phyloP scores from a whole-genome alignment of 2,113 vertebrate species.

The Aptenodytes patagonicus region DNA sequence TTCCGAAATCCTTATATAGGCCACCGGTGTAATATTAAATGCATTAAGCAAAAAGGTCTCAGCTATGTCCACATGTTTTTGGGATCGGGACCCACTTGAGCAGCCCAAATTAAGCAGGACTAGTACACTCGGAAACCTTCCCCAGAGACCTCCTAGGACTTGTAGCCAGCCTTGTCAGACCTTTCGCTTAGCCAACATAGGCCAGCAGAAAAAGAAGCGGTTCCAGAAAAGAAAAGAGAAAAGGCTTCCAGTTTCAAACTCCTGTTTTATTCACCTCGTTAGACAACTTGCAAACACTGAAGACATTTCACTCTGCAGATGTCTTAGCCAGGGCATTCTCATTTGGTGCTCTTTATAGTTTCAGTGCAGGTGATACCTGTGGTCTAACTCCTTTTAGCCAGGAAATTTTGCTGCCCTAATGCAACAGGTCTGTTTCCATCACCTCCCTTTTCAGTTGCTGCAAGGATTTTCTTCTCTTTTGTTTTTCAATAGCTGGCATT shows the following conservation, averaged over 20 bases:
- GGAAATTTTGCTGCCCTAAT: neutral
- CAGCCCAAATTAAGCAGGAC: neutral
- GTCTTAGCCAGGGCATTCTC: neutral
- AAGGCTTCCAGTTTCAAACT: neutral
- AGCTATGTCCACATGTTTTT: neutral
- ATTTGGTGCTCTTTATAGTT: neutral
- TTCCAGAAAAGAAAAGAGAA: neutral
- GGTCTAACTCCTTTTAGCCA: neutral
- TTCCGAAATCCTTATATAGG: neutral
- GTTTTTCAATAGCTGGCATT: neutral
- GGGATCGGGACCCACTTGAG: neutral
- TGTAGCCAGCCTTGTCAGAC: neutral
- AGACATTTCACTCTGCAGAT: neutral
- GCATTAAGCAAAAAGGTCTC: neutral
- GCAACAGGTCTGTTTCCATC: neutral
- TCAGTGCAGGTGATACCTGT: neutral
- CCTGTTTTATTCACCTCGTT: neutral
- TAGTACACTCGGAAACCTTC: neutral
- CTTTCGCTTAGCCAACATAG: neutral
- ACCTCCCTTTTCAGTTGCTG: neutral
- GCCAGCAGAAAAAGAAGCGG: neutral
- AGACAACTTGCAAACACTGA: neutral
- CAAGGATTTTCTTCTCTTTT: neutral
- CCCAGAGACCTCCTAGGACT: neutral
- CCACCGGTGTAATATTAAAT: neutral